Evolutionary conservation across 2,113 vertebrate genomes (phyloP), one percentile per base, ranked within the genome.

Genomic region (Macheiramphus alcinus): DNA sequence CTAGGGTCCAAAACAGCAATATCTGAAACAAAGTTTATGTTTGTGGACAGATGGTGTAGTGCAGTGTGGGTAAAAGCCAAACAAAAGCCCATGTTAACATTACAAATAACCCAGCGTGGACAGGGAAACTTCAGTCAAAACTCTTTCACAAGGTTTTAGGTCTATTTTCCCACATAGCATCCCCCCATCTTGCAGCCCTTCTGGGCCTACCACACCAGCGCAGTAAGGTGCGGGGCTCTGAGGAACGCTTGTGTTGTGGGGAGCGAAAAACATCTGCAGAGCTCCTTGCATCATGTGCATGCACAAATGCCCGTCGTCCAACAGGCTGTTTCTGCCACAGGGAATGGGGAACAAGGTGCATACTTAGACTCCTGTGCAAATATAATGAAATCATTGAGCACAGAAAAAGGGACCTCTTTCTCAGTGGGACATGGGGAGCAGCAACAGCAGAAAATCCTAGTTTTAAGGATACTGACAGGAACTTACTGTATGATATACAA

Each of bases 201-300:
- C 48, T 22, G 19, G 34, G 20, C 63, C 45, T 61, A 26, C 36
- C 23, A 32, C 13, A 48, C 18, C 73, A 34, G 31, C 21, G 27
- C 50, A 66, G 32, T 29, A 47, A 56, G 26, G 13, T 71, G 43
- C 2, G 8, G 62, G 53, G 23, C n/a, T 55, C 40, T 43, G 48
- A 42, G 73, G 4, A 63, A 56, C 31, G 20, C 13, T 59, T 27
- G 65, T 47, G 27, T 31, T 47, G 11, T 31, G 61, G 42, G 32
- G 26, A 67, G 19, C 32, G 22, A 82, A 72, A 52, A 52, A 55
- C 10, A 29, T 16, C 47, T 68, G 42, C 74, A 67, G n/a, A 72
- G 34, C 11, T 75, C 27, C n/a, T 80, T 11, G 22, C 13, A 15
- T 13, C 36, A 3, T 8, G 2, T 22, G 8, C 1, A 1, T 6